Evolutionary conservation across 1,140 invertebrate species (phyloP).

Genomic region (Macrotrachela quadricornifera): DNA sequence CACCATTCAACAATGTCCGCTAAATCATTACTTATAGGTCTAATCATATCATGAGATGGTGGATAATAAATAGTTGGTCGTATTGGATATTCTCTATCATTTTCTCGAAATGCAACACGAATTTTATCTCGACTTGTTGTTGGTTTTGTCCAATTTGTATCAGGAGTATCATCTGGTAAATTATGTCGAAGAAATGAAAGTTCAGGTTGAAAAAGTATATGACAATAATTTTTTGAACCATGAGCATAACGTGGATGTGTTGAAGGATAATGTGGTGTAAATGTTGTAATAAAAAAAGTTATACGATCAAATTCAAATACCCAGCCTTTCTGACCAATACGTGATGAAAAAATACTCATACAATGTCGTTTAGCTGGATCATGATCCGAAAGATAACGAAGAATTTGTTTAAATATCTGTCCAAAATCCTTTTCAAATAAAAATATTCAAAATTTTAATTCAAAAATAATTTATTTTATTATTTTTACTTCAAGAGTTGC

Average conservation of each 20-base stretch:
- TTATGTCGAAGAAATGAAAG: conserved; percentile 23
- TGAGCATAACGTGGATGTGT: conserved; percentile 17
- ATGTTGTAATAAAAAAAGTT: conserved; percentile 25
- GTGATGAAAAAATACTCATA: neutral
- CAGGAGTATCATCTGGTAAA: conserved; percentile 16
- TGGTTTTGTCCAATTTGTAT: conserved; percentile 20
- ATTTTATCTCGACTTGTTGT: conserved; percentile 19
- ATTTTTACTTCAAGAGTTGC: neutral
- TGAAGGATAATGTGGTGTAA: conserved; percentile 21
- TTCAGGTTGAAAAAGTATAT: conserved; percentile 23
- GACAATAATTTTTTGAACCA: conserved; percentile 14
- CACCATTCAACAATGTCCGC: too few species aligned
- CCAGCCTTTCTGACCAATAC: neutral
- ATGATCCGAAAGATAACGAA: conserved; percentile 14
- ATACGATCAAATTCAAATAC: conserved; percentile 23
- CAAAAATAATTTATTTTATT: neutral
- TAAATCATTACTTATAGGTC: conserved; percentile 8
- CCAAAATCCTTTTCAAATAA: conserved; percentile 15
- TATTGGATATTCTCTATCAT: conserved; percentile 16
- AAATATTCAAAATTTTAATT: neutral
- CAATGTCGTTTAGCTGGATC: conserved; percentile 15
- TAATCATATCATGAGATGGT: conserved; percentile 21
- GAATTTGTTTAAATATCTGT: conserved; percentile 12
- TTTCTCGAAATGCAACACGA: conserved; percentile 16
- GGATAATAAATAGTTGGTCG: conserved; percentile 14